These are phyloP conservation scores for Lytechinus pictus DNA, from an alignment of 35 echinoderm and acorn worm species.

Conservation along the genomic window DNA sequence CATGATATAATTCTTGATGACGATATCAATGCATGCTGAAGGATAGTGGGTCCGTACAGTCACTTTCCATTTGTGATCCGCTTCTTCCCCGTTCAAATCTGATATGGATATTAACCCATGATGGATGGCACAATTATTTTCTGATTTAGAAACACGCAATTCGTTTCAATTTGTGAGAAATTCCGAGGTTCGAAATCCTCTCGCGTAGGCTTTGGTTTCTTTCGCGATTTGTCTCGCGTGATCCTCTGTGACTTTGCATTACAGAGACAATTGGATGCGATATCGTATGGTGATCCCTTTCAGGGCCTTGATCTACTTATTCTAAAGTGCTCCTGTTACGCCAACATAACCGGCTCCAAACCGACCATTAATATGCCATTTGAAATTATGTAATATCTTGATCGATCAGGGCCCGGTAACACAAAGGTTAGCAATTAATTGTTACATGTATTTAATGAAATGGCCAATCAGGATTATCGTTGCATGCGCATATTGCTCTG, in stretches of 20 bases:
- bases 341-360: no score
- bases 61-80: background rate
- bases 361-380: no score
- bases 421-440: no score
- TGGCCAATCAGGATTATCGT: no score
- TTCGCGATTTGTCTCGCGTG: background rate
- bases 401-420: no score
- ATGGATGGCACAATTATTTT: background rate
- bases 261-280: background rate
- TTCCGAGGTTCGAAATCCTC: background rate
- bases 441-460: no score
- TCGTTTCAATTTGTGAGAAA: conserved; percentile 12
- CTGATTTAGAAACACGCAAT: background rate
- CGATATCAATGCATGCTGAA: background rate
- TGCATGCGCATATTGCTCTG: no score
- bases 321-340: background rate
- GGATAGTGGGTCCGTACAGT: background rate
- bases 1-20: background rate
- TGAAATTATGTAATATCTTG: no score
- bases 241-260: background rate
- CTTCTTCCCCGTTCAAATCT: background rate
- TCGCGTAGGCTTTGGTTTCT: background rate
- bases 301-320: background rate
- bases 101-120: background rate
- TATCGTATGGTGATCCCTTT: background rate